Evolutionary conservation across 1,140 invertebrate genomes (phyloP), one percentile per base, ranked within the genome.

Genomic region (Drosophila dunni): DNA sequence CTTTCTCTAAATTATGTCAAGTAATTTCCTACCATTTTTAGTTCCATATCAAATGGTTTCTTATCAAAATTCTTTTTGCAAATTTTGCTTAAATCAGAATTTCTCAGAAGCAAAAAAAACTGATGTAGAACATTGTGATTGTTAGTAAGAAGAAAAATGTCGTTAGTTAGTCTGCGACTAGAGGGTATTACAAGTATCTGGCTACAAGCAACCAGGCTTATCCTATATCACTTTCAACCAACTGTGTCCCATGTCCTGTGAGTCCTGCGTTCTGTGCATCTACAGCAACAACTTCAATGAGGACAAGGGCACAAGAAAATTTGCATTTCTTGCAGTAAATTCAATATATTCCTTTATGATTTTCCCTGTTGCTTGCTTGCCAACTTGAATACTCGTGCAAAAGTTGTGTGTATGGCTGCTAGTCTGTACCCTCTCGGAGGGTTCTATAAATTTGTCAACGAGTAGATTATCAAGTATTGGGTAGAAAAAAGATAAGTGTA

Each of bases 311-410:
- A 48, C 17, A 48, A 60, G 38, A 73, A 86, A 88, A 88, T 88
- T 88, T 83, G 83, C 83, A 88, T 88, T 88, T 83, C 78, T 78
- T 88, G 70, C 79, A 88, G 79, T 77, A 88, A 88, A 88, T 83
- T 88, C 83, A 88, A 88, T 88, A 88, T 88, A 88, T 81, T 80
- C 79, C 84, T 86, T 86, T 86, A 83, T 86, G 83, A 79, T 83
- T 83, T 79, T 62, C 46, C 66, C n/a, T 53, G 29, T 68, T 65
- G 79, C 53, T 56, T 65, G 53, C 33, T 73, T 69, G 64, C 57
- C 46, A 63, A 66, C 42, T 73, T 62, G 48, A 33, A 45, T 60
- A 51, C 58, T n/a, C n/a, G n/a, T n/a, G n/a, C 17, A 20, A 44
- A 33, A 15, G 24, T 17, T 56, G 53, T 63, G 36, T 51, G 53